Evolutionary conservation across 2,113 vertebrate species (phyloP).

Genomic region (Pomatostomus ruficeps): DNA sequence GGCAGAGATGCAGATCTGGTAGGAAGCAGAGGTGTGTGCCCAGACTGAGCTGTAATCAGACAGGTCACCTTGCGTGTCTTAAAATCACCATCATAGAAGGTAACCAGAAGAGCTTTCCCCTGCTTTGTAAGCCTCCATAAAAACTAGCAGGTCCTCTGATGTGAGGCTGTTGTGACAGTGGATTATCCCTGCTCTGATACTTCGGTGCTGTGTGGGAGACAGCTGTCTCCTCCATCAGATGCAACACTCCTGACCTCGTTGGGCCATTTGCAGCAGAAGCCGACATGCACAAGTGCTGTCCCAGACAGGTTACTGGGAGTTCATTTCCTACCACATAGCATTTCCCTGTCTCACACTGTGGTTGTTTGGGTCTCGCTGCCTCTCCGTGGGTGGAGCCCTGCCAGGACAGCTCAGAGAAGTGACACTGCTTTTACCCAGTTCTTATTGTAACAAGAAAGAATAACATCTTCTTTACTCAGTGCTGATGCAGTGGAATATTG

Average conservation of each 20-base stretch:
- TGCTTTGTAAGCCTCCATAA: neutral
- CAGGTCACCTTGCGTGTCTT: fast-evolving
- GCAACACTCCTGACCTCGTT: neutral
- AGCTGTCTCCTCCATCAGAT: neutral
- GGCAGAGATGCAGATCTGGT: neutral
- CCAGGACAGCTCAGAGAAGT: neutral
- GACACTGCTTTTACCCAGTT: slow-evolving; percentile 37
- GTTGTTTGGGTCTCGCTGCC: neutral
- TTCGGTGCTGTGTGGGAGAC: neutral
- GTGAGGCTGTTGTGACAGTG: neutral
- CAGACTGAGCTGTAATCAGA: neutral
- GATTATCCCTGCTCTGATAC: neutral
- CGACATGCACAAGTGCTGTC: neutral
- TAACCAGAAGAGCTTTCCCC: neutral
- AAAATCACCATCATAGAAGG: neutral
- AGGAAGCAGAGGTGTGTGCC: neutral
- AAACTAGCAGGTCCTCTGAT: neutral
- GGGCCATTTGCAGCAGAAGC: neutral
- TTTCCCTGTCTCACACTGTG: neutral
- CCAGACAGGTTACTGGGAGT: neutral
- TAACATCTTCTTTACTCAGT: slow-evolving; percentile 42
- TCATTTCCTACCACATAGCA: neutral
- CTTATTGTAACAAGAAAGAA: slow-evolving; percentile 26
- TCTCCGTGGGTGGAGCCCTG: neutral
- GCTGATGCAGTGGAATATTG: slow-evolving; percentile 58